These are phyloP conservation scores for Rhabdornis inornatus DNA, from an alignment of 2,113 vertebrate genomes.

Conservation along the genomic window DNA sequence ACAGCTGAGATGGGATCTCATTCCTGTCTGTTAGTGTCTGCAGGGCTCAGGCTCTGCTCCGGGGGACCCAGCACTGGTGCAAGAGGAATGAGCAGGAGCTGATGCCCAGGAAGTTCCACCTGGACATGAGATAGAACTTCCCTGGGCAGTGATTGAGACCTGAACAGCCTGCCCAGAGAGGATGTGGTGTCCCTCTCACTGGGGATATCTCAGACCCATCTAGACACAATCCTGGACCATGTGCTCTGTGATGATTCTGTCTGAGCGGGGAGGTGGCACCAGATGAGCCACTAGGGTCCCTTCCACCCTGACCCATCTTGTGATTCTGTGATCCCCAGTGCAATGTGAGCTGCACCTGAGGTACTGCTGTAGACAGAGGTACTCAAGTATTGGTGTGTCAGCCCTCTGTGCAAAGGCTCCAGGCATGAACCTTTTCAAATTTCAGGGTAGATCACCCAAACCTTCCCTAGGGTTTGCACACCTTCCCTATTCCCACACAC, in stretches of 20 bases:
- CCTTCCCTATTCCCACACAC: not conserved
- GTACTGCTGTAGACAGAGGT: not conserved
- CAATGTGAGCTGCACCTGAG: not conserved
- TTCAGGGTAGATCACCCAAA: no score
- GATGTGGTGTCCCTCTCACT: not conserved
- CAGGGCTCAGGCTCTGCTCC: not conserved
- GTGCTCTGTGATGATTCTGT: not conserved
- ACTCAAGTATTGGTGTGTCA: not conserved
- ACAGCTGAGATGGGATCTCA: not conserved
- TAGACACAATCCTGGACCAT: not conserved
- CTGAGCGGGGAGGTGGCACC: not conserved
- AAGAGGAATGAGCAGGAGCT: not conserved
- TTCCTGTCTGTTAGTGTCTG: not conserved
- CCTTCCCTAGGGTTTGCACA: not conserved
- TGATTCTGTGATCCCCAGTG: not conserved
- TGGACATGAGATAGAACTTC: not conserved
- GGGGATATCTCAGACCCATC: not conserved
- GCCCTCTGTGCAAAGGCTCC: not conserved
- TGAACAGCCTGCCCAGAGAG: not conserved
- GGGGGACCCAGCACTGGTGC: not conserved
- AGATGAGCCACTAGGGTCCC: not conserved
- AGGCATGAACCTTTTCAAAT: fast-evolving
- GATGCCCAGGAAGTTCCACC: not conserved
- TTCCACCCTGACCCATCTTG: not conserved
- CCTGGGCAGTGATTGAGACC: not conserved